Percentiles rank a stretch among this genome's conserved stretches.
Conservation (phyloP, 2,113 vertebrate genomes). For the Perognathus longimembris region DNA sequence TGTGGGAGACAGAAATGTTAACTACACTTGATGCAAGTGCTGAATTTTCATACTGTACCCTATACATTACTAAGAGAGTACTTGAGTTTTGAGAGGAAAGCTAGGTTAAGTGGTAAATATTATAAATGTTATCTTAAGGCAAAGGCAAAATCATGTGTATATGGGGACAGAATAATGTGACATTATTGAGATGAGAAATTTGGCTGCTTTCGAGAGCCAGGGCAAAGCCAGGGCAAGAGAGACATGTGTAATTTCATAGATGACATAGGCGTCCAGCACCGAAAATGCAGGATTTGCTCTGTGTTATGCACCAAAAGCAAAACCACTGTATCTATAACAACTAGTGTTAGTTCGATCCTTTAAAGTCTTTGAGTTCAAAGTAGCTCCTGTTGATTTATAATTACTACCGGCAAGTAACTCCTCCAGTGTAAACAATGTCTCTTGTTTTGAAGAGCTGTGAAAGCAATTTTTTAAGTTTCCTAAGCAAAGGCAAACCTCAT, state of each 20-base stretch:
- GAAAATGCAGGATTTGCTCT: background rate
- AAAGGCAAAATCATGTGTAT: background rate
- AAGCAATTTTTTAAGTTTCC: background rate
- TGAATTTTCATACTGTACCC: background rate
- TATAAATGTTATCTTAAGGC: background rate
- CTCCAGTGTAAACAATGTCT: background rate
- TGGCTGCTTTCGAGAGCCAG: too few species aligned
- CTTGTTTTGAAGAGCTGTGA: background rate
- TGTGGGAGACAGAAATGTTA: background rate
- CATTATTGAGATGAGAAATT: background rate
- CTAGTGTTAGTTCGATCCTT: background rate
- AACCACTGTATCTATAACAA: background rate
- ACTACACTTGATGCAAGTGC: background rate
- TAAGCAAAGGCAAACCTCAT: background rate
- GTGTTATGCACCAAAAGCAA: background rate
- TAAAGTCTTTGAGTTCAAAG: background rate
- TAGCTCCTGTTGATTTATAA: conserved; percentile 7
- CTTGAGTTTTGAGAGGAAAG: background rate
- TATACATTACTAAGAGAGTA: background rate
- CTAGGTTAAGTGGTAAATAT: background rate
- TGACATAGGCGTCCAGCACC: background rate
- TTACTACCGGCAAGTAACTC: background rate
- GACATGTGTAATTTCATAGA: background rate
- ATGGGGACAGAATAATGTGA: background rate
- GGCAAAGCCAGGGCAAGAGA: background rate